These are phyloP conservation scores for Meiosimyza platycephala DNA, from an alignment of 2,888 invertebrate genomes.

Conservation along the genomic window DNA sequence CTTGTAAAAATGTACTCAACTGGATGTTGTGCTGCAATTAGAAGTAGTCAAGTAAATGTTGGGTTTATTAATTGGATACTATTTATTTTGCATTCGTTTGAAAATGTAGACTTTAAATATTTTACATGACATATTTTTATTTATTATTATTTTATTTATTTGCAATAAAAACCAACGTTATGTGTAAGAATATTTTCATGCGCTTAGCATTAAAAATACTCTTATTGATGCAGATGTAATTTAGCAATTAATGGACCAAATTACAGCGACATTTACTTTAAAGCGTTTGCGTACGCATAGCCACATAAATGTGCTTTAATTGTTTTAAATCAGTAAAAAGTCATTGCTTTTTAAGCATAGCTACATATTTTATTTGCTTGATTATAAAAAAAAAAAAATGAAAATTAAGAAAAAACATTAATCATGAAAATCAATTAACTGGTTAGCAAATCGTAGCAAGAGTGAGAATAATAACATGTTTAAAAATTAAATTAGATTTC, in stretches of 20 bases:
- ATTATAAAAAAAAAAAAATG: too few relatives aligned
- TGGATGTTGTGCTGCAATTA: too few relatives aligned
- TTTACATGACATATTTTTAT: background rate
- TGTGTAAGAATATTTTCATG: too few relatives aligned
- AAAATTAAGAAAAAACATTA: too few relatives aligned
- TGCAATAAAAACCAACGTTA: too few relatives aligned
- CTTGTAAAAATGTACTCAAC: too few relatives aligned
- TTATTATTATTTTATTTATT: too few relatives aligned
- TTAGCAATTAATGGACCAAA: slow-evolving; percentile 15
- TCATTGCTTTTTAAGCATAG: background rate
- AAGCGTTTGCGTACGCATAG: background rate
- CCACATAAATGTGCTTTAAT: slow-evolving; percentile 5
- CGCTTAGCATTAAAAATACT: too few relatives aligned
- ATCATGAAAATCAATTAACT: background rate
- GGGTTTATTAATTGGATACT: background rate
- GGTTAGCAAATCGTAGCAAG: background rate
- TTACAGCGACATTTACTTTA: slow-evolving; percentile 13
- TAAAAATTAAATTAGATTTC: background rate
- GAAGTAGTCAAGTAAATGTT: too few relatives aligned
- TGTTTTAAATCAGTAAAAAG: background rate
- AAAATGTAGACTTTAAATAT: background rate
- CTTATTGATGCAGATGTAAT: background rate
- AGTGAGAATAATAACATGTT: slow-evolving; percentile 7
- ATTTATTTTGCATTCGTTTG: background rate
- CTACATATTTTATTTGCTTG: too few relatives aligned